Base-by-base conservation (phyloP, 2,888 invertebrate genomes). In the Tenodera sinensis region DNA sequence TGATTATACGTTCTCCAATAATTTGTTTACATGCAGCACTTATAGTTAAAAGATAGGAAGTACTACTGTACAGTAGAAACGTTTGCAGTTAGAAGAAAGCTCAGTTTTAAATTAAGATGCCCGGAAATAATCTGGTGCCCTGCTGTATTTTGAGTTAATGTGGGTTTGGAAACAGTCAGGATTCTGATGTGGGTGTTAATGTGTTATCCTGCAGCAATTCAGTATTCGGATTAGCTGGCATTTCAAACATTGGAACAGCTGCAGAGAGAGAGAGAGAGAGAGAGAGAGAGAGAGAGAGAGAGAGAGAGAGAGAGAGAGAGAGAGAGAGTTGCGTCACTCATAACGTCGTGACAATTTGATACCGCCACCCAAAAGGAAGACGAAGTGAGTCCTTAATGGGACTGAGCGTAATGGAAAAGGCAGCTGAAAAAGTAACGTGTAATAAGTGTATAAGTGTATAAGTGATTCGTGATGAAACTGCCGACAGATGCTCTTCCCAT, bases 361-460 rank as follows among this genome's bases (percentile, higher is more conserved):
- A 71, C 20, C 28, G 34, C 34, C 82, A 87, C 81, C 87, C 2
- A 86, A 81, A 81, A 86, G 42, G 6, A 84, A 85, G 27, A 86
- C 81, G 86, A 86, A 28, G 30, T 71, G 34, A 25, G 8, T 34
- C n/a, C 81, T 34, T 28, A 87, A 87, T 81, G 81, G 54, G 54
- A 71, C 54, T 20, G 14, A 81, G 87, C 12, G 81, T 30, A 81
- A 71, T 42, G 71, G 28, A 87, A 83, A 83, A 28, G n/a, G 20
- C 54, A 86, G 15, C 15, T 71, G 25, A 47, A 85, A 54, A 87
- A 82, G 27, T 82, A 30, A 87, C 87, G 81, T 87, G 87, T 54
- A 82, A 87, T 87, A 28, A 34, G 81, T 87, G 87, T 81, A 42
- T 87, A 87, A 87, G 87, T 87, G 82, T 81, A 42, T 87, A 87